A percentile compares a stretch with the other conserved stretches of the same genome.
These are phyloP conservation scores for Diachrysia chrysitis DNA, from an alignment of 2,888 invertebrate species.

Conservation along the genomic window DNA sequence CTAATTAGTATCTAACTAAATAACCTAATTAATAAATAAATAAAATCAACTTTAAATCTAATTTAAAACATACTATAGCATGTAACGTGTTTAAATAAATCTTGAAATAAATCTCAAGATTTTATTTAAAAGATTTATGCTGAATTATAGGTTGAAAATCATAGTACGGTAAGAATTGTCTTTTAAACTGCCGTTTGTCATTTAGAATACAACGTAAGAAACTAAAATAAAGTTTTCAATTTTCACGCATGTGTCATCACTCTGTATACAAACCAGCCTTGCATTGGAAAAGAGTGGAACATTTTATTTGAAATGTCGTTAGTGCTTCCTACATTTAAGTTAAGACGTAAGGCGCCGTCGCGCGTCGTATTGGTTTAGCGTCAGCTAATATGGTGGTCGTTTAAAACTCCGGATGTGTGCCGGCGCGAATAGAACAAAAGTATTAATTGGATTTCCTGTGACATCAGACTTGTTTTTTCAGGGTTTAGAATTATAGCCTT, in stretches of 20 bases:
- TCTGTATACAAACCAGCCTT: not conserved
- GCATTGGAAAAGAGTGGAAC: not conserved
- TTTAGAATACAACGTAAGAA: no score
- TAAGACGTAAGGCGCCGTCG: not conserved
- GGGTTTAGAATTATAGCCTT: not conserved
- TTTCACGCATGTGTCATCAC: not conserved
- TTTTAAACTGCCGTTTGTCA: no score
- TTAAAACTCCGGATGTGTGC: not conserved
- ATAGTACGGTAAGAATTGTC: no score
- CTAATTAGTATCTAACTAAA: no score
- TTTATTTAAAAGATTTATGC: no score
- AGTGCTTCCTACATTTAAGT: not conserved
- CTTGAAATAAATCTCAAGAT: no score
- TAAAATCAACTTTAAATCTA: no score
- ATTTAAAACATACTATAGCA: no score
- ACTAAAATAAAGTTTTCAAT: no score
- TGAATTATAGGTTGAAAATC: no score
- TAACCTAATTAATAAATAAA: no score
- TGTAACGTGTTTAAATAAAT: no score
- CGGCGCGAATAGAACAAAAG: not conserved
- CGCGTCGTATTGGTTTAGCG: not conserved
- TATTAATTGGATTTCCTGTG: not conserved
- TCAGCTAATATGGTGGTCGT: not conserved
- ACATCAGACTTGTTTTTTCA: not conserved
- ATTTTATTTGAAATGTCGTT: constrained; percentile 1